Evolutionary conservation across 2,113 vertebrate genomes (phyloP).

Genomic region (Xenopus tropicalis): UCB_Xtro_10.0 CM004446.2:99129001-99129500

Average conservation of each 20-base stretch:
- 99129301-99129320: slow-evolving; percentile 87
- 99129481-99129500: too few species aligned
- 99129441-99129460: too few species aligned
- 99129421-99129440: too few species aligned
- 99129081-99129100: too few species aligned
- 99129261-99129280: slow-evolving; percentile 80
- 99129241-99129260: slow-evolving; percentile 80
- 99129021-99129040: too few species aligned
- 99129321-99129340: slow-evolving; percentile 89
- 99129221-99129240: slow-evolving; percentile 78
- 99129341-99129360: slow-evolving; percentile 25
- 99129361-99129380: neutral
- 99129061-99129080: too few species aligned
- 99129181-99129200: slow-evolving; percentile 85
- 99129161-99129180: slow-evolving; percentile 83
- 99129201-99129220: slow-evolving; percentile 81
- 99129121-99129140: slow-evolving; percentile 86
- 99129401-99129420: neutral
- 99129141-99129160: slow-evolving; percentile 80
- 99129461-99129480: too few species aligned
- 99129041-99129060: too few species aligned
- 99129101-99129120: slow-evolving; percentile 69
- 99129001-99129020: too few species aligned
- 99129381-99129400: neutral
- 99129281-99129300: slow-evolving; percentile 93